Evolutionary conservation across 2,888 invertebrate species (phyloP), one percentile per base, ranked within the genome.

Genomic region (Apamea anceps): DNA sequence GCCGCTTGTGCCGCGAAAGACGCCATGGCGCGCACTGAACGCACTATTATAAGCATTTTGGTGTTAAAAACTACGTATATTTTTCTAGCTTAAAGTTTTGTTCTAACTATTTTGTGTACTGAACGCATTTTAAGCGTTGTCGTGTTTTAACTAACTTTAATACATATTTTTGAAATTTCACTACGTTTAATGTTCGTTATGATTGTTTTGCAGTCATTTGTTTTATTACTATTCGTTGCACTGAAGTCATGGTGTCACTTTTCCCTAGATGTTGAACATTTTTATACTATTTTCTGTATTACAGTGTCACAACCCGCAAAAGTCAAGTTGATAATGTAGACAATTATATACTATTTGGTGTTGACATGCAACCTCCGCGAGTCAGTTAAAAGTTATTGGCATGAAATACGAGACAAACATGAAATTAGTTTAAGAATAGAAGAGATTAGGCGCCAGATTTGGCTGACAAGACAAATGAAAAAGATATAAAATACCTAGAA

Each of bases 1-100:
- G 98, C 98, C 77, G 98, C 98, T 92, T 98, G 98, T 88, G 98
- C 97, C 88, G 98, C 97, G 90, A 98, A 98, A 90, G 98, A 97
- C 90, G 98, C 98, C 98, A 98, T 98, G 51, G 85, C 93, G 80
- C 94, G 93, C 51, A 94, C 87, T 87, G 92, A 90, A 88, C 92
- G 93, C 91, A 94, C 95, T 90, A 89, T 54, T 95, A 96, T 83
- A 95, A 96, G 90, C 96, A 96, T 95, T 90, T 77, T 92, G 70
- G 68, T 72, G 67, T 81, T 81, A 82, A 84, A 85, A 77, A 77
- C 60, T 62, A 28, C 48, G 48, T 76, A 62, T 15, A 5, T n/a
- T 75, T 8, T 45, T 60, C 25, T 45, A 42, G 5, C n/a, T 51
- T 73, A 68, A 37, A n/a, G 32, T 48, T 42, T 37, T 25, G 21